Evolutionary conservation across 2,888 invertebrate genomes (phyloP), one percentile per base, ranked within the genome.

Genomic region (Blomia tropicalis): DNA sequence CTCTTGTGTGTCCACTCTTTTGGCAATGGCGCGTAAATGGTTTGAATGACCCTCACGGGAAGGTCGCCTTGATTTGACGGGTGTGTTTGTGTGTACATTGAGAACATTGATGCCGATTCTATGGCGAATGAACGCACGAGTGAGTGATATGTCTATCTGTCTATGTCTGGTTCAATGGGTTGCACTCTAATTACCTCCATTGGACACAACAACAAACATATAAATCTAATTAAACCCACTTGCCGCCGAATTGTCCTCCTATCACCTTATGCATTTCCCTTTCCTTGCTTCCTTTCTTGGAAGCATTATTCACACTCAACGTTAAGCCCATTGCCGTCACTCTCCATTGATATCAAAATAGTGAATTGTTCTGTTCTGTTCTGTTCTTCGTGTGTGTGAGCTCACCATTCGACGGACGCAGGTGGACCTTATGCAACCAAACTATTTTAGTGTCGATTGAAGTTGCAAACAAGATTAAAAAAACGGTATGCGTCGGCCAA

Each of bases 221-320:
- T 47, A 47, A 47, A 47, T 47, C n/a, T 47, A 47, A 47, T 47
- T 47, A 47, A 47, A 47, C 51, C 22, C 51, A 47, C 51, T 47
- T 47, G 27, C 11, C n/a, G 51, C 27, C 11, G 51, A n/a, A 47
- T n/a, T n/a, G 7, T 11, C 51, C 51, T 22, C 7, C 51, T n/a
- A 11, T 47, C n/a, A 47, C 51, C 51, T 47, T 47, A 47, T 7
- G n/a, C 51, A n/a, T n/a, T 47, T 47, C 51, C 51, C 7, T 47
- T 47, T 47, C 22, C 51, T 47, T 19, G 7, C 14, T n/a, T 17
- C n/a, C 14, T 41, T 41, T n/a, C 14, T n/a, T 41, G 41, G 14
- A 14, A 17, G 41, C n/a, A 17, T 41, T 41, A 14, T 41, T 41
- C 14, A 41, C n/a, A n/a, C 41, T 41, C 41, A 17, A n/a, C n/a